A percentile compares a stretch with the other conserved stretches of the same genome.
Conservation (phyloP, 2,113 vertebrate genomes). For the human region GRCh38 chr3:128622001-128622500, state of each 20-base stretch:
- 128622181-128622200: constrained; percentile 96
- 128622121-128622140: accelerated
- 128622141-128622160: not conserved
- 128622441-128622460: not conserved
- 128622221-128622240: constrained; percentile 92
- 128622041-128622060: accelerated
- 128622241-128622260: constrained; percentile 93
- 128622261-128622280: constrained; percentile 93
- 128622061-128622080: not conserved
- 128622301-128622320: constrained; percentile 97
- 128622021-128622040: not conserved
- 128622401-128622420: constrained; percentile 91
- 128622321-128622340: constrained; percentile 96
- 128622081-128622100: not conserved
- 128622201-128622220: constrained; percentile 94
- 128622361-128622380: constrained; percentile 98
- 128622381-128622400: constrained; percentile 99
- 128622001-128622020: not conserved
- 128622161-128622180: constrained; percentile 96
- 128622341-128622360: constrained; percentile 97
- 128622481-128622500: not conserved
- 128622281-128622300: constrained; percentile 97
- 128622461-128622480: not conserved
- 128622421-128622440: not conserved
- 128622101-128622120: not conserved